A percentile compares a stretch with the other conserved stretches of the same genome.
These are phyloP conservation scores for Schizopygopsis malacanthus DNA, from an alignment of 2,797 vertebrate species.

Conservation along the genomic window DNA sequence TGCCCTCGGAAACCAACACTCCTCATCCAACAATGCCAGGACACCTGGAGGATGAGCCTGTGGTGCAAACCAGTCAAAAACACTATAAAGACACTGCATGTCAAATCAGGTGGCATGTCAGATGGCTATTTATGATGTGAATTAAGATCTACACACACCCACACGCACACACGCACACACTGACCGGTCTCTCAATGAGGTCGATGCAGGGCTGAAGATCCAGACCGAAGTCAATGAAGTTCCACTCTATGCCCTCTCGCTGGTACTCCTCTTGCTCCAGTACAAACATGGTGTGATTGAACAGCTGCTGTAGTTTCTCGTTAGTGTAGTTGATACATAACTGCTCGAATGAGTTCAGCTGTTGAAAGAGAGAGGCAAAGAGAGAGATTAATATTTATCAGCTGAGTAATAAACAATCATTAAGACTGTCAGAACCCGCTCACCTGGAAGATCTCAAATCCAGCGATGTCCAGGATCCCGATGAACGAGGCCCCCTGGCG, in stretches of 20 bases:
- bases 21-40: constrained; percentile 90
- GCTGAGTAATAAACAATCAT: not conserved
- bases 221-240: constrained; percentile 97
- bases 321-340: constrained; percentile 84
- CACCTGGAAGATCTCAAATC: constrained; percentile 95
- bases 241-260: constrained; percentile 98
- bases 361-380: not conserved
- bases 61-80: not conserved
- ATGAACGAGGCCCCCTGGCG: constrained; percentile 93
- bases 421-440: constrained; percentile 26
- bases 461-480: constrained; percentile 92
- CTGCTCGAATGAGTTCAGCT: constrained; percentile 81
- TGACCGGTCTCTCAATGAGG: constrained; percentile 86
- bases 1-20: constrained; percentile 96
- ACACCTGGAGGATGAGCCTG: constrained; percentile 90
- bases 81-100: constrained; percentile 19
- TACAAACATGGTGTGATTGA: constrained; percentile 90
- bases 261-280: constrained; percentile 99
- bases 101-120: not conserved
- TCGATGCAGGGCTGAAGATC: constrained; percentile 99
- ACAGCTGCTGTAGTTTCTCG: constrained; percentile 83
- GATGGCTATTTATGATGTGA: not conserved
- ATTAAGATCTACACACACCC: constrained; percentile 13
- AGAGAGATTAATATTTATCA: not conserved
- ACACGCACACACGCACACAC: constrained; percentile 14